phyloP scores from a whole-genome alignment of 2,797 vertebrate genomes.

The Adrianichthys oophorus region DNA sequence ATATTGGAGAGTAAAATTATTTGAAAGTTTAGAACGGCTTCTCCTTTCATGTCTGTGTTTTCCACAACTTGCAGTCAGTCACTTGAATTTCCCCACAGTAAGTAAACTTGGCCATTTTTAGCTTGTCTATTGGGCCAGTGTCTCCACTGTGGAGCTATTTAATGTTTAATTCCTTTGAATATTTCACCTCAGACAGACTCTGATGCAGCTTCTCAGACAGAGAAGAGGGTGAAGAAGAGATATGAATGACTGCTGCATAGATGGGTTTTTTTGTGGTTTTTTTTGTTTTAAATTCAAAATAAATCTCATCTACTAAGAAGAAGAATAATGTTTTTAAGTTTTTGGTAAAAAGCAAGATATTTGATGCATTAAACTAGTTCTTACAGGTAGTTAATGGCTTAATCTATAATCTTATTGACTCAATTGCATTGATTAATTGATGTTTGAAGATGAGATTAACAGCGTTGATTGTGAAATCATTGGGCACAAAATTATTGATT shows the following conservation, averaged over 20 bases:
- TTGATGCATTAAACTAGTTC: not conserved
- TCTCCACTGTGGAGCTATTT: constrained; percentile 27
- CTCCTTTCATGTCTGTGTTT: no score
- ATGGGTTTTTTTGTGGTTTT: no score
- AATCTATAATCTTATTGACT: not conserved
- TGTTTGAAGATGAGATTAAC: not conserved
- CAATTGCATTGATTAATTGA: not conserved
- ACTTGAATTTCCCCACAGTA: constrained; percentile 17
- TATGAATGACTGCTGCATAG: not conserved
- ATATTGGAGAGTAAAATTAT: no score
- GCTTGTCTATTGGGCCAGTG: constrained; percentile 12
- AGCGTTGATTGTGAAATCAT: no score
- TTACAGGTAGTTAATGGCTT: not conserved
- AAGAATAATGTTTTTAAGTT: no score
- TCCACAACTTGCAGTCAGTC: no score
- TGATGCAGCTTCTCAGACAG: constrained; percentile 18
- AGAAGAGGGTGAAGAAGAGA: constrained; percentile 10
- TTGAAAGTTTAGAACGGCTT: no score
- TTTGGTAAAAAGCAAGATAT: no score
- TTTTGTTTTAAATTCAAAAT: no score
- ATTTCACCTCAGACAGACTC: constrained; percentile 42
- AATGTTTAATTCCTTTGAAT: constrained; percentile 64
- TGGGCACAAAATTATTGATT: no score
- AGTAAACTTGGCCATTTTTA: constrained; percentile 22
- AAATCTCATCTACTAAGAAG: no score